Conservation (phyloP, 2,888 invertebrate species). For the Scotopteryx bipunctaria region DNA sequence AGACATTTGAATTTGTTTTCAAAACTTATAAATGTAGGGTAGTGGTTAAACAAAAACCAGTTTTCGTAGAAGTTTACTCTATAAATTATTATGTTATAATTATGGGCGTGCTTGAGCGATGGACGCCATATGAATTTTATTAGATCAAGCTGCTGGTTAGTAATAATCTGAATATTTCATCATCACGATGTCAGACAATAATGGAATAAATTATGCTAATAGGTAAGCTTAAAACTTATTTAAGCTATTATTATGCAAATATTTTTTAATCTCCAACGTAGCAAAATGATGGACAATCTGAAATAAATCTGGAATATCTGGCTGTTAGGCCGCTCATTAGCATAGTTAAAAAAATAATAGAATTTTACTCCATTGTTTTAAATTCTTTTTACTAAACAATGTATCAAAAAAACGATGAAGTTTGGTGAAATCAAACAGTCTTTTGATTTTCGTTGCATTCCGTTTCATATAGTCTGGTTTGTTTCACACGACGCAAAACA, state of each 20-base stretch:
- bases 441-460: too few species aligned
- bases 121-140: slow-evolving; percentile 25
- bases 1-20: slow-evolving; percentile 4
- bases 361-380: too few species aligned
- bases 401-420: too few species aligned
- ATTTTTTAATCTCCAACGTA: not conserved
- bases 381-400: too few species aligned
- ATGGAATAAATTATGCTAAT: slow-evolving; percentile 52
- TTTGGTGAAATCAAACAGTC: too few species aligned
- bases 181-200: slow-evolving; percentile 36
- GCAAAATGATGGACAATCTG: not conserved
- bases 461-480: too few species aligned
- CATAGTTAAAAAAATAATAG: too few species aligned
- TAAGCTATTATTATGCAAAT: slow-evolving; percentile 47
- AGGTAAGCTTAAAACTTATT: slow-evolving; percentile 39
- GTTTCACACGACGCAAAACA: too few species aligned
- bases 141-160: slow-evolving; percentile 23
- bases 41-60: too few species aligned
- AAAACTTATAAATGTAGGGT: not conserved
- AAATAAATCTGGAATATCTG: not conserved
- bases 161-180: slow-evolving; percentile 38
- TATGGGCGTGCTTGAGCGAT: slow-evolving; percentile 4
- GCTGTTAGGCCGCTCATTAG: not conserved
- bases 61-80: too few species aligned
- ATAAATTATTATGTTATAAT: not conserved